phyloP scores from a whole-genome alignment of 2,113 vertebrate species.

The Donacobius atricapilla region DNA sequence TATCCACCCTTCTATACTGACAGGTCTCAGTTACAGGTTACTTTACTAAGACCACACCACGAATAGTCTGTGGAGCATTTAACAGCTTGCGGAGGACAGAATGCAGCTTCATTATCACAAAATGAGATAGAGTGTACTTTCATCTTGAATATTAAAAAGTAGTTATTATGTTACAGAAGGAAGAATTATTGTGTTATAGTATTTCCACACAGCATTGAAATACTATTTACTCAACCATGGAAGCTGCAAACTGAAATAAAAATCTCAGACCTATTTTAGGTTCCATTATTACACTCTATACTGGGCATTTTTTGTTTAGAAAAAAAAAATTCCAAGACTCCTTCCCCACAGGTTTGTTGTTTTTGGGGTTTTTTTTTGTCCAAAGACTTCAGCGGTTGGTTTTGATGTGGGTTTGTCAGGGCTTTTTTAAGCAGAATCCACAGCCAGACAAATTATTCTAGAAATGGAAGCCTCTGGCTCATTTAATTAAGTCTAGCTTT shows the following conservation, averaged over 20 bases:
- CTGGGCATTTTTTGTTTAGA: not conserved
- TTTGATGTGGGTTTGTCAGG: not conserved
- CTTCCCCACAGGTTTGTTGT: too few relatives aligned
- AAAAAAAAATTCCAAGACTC: not conserved
- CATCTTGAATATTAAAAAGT: not conserved
- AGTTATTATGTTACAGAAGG: not conserved
- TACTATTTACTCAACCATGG: not conserved
- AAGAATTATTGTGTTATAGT: not conserved
- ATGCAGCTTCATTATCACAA: not conserved
- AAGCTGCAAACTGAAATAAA: not conserved
- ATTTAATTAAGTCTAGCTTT: slow-evolving; percentile 9
- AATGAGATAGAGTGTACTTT: accelerated
- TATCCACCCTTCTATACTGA: not conserved
- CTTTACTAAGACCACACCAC: not conserved
- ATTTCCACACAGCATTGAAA: not conserved
- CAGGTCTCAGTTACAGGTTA: not conserved
- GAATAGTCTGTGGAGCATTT: not conserved
- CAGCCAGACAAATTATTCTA: not conserved
- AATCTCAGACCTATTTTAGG: not conserved
- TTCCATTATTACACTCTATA: not conserved
- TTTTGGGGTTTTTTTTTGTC: not conserved
- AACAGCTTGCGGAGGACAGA: not conserved
- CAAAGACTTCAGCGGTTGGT: not conserved
- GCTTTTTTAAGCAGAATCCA: not conserved
- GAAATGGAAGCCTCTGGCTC: slow-evolving; percentile 25